Evolutionary conservation across 2,113 vertebrate genomes (phyloP).

Genomic region (Aspiorhynchus laticeps): DNA sequence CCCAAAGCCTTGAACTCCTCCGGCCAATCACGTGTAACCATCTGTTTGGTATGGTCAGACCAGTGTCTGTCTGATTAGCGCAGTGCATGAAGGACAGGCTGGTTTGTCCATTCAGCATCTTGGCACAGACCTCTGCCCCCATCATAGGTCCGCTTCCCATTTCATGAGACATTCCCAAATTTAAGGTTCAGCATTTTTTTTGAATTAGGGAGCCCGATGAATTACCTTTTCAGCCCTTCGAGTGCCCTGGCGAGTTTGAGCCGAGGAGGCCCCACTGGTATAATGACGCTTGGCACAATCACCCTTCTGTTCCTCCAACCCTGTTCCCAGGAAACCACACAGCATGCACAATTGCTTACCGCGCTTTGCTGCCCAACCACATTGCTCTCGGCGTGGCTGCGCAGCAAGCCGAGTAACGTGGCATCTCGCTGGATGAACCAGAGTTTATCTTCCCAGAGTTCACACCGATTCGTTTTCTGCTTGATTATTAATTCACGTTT

Average conservation of each 20-base stretch:
- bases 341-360: conserved; percentile 79
- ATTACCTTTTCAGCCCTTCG: conserved; percentile 80
- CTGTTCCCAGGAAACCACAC: conserved; percentile 83
- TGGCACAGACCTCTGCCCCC: conserved; percentile 56
- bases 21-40: conserved; percentile 50
- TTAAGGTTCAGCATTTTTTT: conserved; percentile 75
- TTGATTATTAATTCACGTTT: conserved; percentile 8
- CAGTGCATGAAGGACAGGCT: conserved; percentile 58
- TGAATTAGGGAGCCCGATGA: conserved; percentile 73
- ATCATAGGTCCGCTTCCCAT: conserved; percentile 62
- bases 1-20: conserved; percentile 44
- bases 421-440: conserved; percentile 25
- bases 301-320: conserved; percentile 73
- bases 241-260: conserved; percentile 72
- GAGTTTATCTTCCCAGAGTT: conserved; percentile 36
- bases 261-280: conserved; percentile 73
- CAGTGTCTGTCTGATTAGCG: conserved; percentile 62
- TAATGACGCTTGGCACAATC: conserved; percentile 82
- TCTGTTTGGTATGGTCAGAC: conserved; percentile 46
- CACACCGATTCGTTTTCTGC: conserved; percentile 17
- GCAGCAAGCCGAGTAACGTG: conserved; percentile 51
- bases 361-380: conserved; percentile 80
- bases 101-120: conserved; percentile 58
- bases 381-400: conserved; percentile 73
- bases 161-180: conserved; percentile 69